A percentile compares a stretch with the other conserved stretches of the same genome.
Evolutionary conservation across 2,113 vertebrate species (phyloP).

Genomic region (Trematomus loennbergii): DNA sequence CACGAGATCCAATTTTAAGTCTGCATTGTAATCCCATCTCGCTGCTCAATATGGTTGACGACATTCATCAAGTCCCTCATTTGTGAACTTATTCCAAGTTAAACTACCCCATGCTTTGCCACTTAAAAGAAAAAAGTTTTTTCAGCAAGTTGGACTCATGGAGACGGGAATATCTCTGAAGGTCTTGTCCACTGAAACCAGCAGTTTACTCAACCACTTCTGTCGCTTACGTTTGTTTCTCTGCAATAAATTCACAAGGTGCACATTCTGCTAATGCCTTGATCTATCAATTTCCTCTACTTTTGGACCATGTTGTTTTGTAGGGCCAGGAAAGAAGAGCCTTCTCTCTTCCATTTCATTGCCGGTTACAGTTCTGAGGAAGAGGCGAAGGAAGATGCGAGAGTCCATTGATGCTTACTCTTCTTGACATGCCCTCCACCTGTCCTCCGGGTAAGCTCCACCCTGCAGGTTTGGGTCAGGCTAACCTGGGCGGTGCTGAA

Average conservation of each 20-base stretch:
- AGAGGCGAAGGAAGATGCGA: conserved; percentile 62
- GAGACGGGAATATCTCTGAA: background rate
- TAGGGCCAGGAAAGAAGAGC: too few relatives aligned
- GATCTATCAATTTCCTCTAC: background rate
- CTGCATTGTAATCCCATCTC: background rate
- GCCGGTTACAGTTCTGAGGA: conserved; percentile 69
- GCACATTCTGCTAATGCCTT: background rate
- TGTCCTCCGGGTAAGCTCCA: conserved; percentile 26
- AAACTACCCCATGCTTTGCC: background rate
- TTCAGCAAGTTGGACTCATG: background rate
- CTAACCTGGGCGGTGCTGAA: conserved; percentile 92
- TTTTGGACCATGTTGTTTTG: conserved; percentile 1
- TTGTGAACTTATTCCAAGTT: background rate
- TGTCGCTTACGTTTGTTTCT: background rate
- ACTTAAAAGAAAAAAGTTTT: background rate
- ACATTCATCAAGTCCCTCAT: background rate
- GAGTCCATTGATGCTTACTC: conserved; percentile 81
- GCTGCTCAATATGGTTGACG: background rate
- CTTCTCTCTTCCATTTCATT: conserved; percentile 33
- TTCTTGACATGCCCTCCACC: conserved; percentile 60
- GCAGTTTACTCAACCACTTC: background rate
- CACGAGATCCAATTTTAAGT: background rate
- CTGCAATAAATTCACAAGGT: background rate
- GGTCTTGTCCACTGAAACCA: background rate
- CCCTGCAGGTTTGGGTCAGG: conserved; percentile 86